phyloP scores from a whole-genome alignment of 2,797 vertebrate genomes.

The Dendrocincla tyrannina region DNA sequence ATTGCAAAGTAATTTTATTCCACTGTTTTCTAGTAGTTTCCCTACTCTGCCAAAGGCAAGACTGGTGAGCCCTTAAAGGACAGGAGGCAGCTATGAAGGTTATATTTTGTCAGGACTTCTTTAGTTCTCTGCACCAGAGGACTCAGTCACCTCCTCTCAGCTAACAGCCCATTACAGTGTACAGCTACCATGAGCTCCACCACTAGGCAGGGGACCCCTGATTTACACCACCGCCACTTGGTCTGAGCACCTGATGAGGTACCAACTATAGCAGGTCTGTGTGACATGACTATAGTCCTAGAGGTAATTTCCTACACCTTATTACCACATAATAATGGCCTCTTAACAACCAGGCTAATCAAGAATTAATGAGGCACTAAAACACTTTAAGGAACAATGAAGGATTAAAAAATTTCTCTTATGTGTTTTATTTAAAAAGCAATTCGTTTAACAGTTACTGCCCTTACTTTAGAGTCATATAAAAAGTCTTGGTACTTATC shows the following conservation, averaged over 20 bases:
- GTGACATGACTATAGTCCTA: background rate
- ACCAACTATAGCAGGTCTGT: background rate
- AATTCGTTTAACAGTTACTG: constrained; percentile 55
- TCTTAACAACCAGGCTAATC: constrained; percentile 61
- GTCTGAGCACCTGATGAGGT: constrained; percentile 1
- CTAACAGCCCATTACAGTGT: background rate
- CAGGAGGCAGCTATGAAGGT: background rate
- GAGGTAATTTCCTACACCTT: constrained; percentile 60
- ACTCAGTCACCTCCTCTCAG: background rate
- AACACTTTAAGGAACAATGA: constrained; percentile 69
- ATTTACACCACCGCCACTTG: background rate
- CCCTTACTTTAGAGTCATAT: constrained; percentile 3
- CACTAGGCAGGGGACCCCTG: background rate
- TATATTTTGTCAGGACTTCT: background rate
- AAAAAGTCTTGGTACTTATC: constrained; percentile 23
- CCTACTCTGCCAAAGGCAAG: background rate
- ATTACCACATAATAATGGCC: constrained; percentile 44
- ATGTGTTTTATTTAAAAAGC: constrained; percentile 67
- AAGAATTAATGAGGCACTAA: constrained; percentile 73
- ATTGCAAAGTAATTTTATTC: constrained; percentile 42
- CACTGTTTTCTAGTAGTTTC: background rate
- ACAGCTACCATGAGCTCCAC: background rate
- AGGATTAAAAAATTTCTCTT: constrained; percentile 64
- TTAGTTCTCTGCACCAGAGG: background rate
- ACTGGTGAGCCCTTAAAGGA: background rate